These are phyloP conservation scores for Acanthisitta chloris DNA, from an alignment of 2,113 vertebrate species.

Conservation along the genomic window DNA sequence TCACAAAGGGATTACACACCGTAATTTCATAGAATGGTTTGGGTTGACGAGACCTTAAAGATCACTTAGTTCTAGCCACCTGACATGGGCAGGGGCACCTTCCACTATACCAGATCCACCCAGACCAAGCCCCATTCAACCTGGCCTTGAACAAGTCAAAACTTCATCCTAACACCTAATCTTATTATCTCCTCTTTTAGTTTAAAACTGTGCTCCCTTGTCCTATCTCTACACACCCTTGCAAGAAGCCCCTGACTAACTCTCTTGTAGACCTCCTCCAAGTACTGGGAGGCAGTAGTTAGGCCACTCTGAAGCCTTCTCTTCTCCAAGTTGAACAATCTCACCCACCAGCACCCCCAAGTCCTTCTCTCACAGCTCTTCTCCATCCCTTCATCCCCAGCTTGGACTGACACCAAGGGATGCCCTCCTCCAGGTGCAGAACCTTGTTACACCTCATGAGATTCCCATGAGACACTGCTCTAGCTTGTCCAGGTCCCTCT, in stretches of 20 bases:
- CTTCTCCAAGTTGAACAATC: neutral
- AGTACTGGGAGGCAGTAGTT: neutral
- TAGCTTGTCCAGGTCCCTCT: neutral
- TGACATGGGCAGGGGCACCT: neutral
- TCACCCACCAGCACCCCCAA: neutral
- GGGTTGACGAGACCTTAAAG: neutral
- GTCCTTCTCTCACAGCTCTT: neutral
- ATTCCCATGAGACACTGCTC: neutral
- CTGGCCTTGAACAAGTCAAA: neutral
- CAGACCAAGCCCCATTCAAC: neutral
- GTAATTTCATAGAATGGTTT: neutral
- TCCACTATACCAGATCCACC: neutral
- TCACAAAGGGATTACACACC: neutral
- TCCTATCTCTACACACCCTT: neutral
- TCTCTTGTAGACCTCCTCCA: neutral
- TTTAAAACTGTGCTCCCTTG: neutral
- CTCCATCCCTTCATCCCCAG: neutral
- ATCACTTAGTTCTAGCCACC: neutral
- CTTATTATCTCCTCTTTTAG: neutral
- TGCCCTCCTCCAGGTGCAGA: neutral
- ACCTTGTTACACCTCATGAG: neutral
- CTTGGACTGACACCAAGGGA: neutral
- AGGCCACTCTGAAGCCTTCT: neutral
- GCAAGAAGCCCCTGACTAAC: neutral
- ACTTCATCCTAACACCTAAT: neutral